A percentile compares a stretch with the other conserved stretches of the same genome.
phyloP scores from a whole-genome alignment of 2,113 vertebrate genomes.

The Fregata magnificens region DNA sequence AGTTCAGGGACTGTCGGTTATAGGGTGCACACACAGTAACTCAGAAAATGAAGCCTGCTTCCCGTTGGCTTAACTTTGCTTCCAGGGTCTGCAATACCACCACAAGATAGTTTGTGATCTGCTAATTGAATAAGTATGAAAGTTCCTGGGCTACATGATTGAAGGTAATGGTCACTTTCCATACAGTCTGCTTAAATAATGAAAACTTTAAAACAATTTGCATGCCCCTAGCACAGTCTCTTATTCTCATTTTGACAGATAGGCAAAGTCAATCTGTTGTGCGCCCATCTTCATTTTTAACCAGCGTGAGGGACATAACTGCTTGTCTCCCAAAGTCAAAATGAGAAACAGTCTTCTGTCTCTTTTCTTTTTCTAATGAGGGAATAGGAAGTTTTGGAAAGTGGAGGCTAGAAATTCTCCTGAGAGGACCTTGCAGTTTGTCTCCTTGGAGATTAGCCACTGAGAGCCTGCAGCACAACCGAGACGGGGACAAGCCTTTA shows the following conservation, averaged over 20 bases:
- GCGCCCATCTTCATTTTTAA: neutral
- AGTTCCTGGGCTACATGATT: neutral
- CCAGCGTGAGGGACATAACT: neutral
- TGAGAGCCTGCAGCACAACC: neutral
- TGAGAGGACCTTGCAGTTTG: neutral
- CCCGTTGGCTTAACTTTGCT: neutral
- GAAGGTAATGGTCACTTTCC: neutral
- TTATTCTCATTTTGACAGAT: neutral
- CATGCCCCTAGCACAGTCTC: neutral
- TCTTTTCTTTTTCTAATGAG: neutral
- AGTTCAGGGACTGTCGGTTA: neutral
- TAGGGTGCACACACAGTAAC: neutral
- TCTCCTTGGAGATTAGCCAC: neutral
- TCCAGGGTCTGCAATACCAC: neutral
- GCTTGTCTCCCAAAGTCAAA: neutral
- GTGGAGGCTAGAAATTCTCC: neutral
- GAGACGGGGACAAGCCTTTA: neutral
- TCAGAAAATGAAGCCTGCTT: neutral
- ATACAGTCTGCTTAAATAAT: neutral
- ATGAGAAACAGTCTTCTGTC: neutral
- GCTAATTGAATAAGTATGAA: neutral
- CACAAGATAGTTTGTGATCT: neutral
- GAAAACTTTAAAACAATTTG: neutral
- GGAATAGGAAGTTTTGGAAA: neutral
- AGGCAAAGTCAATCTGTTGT: neutral